Evolutionary conservation across 1,140 invertebrate genomes (phyloP), one percentile per base, ranked within the genome.

Genomic region (Pseudomyrmex gracilis): DNA sequence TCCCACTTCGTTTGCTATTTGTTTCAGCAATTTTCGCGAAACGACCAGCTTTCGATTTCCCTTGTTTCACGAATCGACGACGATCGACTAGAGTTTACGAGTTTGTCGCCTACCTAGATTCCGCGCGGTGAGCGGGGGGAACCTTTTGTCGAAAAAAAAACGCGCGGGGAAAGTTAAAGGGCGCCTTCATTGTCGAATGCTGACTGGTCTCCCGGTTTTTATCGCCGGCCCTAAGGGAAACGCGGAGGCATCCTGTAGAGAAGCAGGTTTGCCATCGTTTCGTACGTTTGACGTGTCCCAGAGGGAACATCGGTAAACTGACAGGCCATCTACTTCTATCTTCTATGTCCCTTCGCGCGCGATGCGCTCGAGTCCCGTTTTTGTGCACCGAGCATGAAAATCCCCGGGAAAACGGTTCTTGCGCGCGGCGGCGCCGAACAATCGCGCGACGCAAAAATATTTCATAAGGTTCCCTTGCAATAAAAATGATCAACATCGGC

Each of bases 211-310:
- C 80, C 73, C 45, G 70, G 87, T 91, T 91, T 92, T 92, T 92
- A 92, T 91, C 85, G 88, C 87, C 85, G 47, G 63, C 77, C 90
- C 85, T 85, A 55, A 66, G 87, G 90, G 91, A 89, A 34, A 22
- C 58, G 76, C 58, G 60, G 71, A 87, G 73, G 87, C 83, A 89
- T 84, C 73, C 74, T 77, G 80, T 73, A 87, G 86, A 80, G 82
- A 90, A 91, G 88, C 85, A 89, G 88, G 90, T 88, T 90, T 77
- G 73, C 84, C 86, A 90, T 89, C 84, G 89, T 90, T 90, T 76
- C 86, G 82, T 89, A 88, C 85, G 84, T 91, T 91, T 90, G 87
- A 92, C 91, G 91, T 80, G 90, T 92, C 91, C 90, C 91, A 55
- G 58, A 89, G 91, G 90, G 84, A 86, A 92, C 91, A 91, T 91